Base-by-base conservation (phyloP, 2,888 invertebrate species). In the Carterocephalus palaemon region DNA sequence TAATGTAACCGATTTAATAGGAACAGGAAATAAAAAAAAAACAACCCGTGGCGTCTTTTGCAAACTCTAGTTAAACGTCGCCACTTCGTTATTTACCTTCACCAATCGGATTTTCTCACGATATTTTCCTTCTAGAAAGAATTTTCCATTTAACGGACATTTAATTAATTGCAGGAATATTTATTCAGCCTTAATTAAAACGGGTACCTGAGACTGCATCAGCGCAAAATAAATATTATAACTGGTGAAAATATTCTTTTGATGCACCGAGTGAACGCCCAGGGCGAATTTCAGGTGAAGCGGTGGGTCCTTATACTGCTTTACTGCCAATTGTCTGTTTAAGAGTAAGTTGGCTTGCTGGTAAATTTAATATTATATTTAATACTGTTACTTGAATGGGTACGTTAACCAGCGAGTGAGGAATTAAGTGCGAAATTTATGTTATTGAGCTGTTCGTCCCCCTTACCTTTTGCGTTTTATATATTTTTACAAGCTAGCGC, bases 171-270 rank as follows among this genome's bases (percentile, higher is more conserved):
- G 16, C 15, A 22, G 10, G 22, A 36, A 28, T 43, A 8, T 36
- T 34, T 43, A 43, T 42, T 42, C 33, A 15, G 22, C 26, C 10
- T 29, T 36, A 43, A 43, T 43, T 43, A 42, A 42, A 20, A 19
- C 19, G 13, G 33, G 20, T 8, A 28, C 20, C 34, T 13, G 22
- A 41, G 22, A 22, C 34, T 16, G 8, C 26, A 19, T 13, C 13
- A n/a, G 12, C 9, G 20, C 7, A 22, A n/a, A 42, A 34, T 28
- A 10, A 34, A 34, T 42, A 40, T 31, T 10, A 32, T 40, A 32
- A 40, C 22, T 12, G 6, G 2, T 12, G 20, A 13, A n/a, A 33
- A 19, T 20, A 10, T 20, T 16, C 23, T 24, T 40, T 39, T 31
- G 20, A 10, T 12, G n/a, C n/a, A 12, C 22, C 22, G 7, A 34